Conservation (phyloP, 1,140 invertebrate genomes). For the Vanessa atalanta region DNA sequence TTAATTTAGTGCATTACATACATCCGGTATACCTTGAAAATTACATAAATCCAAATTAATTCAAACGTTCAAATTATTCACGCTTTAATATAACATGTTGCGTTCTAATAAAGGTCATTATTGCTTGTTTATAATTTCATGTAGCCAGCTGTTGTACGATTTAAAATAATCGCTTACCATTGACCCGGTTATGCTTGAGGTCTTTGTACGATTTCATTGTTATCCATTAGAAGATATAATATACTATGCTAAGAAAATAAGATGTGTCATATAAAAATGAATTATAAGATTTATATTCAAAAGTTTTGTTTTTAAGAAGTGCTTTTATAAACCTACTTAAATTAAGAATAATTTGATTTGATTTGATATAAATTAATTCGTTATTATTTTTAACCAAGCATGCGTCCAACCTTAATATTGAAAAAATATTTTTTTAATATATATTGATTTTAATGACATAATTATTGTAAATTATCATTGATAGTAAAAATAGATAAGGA, state of each 20-base stretch:
- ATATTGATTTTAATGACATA: too few relatives aligned
- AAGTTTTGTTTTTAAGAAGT: too few relatives aligned
- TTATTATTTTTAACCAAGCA: too few relatives aligned
- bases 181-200: constrained; percentile 43
- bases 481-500: too few relatives aligned
- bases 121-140: constrained; percentile 15
- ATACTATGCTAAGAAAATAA: not conserved
- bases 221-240: constrained; percentile 15
- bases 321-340: too few relatives aligned
- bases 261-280: too few relatives aligned
- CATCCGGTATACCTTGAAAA: constrained; percentile 28
- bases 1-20: not conserved
- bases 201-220: constrained; percentile 26
- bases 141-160: constrained; percentile 28
- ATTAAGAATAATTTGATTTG: too few relatives aligned
- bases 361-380: too few relatives aligned
- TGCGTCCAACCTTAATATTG: too few relatives aligned
- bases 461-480: too few relatives aligned
- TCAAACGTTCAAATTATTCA: constrained; percentile 6
- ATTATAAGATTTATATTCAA: too few relatives aligned
- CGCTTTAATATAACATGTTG: not conserved
- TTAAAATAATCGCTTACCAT: constrained; percentile 47
- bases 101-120: constrained; percentile 15
- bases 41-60: constrained; percentile 11
- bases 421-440: too few relatives aligned